A percentile compares a stretch with the other conserved stretches of the same genome.
Conservation (phyloP, 1,140 invertebrate species). For the Stenopsyche tienmushanensis region DNA sequence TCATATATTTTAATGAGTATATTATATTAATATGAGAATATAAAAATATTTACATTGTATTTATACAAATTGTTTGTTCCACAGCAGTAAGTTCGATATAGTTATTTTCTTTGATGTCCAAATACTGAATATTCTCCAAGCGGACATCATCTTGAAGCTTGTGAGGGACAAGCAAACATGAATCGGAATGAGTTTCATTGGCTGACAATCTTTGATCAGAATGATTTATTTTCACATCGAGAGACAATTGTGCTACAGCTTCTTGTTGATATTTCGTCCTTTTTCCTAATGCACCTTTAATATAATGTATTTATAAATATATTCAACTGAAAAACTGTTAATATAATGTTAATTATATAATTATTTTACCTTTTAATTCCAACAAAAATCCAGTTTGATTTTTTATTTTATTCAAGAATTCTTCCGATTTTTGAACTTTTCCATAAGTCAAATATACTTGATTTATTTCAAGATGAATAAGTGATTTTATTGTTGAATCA, state of each 20-base stretch:
- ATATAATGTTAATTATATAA: constrained; percentile 13
- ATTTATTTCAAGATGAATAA: constrained; percentile 73
- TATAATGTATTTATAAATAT: constrained; percentile 10
- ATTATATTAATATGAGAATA: background rate
- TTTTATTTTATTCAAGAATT: constrained; percentile 65
- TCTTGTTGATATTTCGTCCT: constrained; percentile 86
- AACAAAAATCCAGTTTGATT: constrained; percentile 65
- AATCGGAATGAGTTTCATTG: constrained; percentile 50
- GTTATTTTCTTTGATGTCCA: constrained; percentile 58
- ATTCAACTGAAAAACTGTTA: constrained; percentile 24
- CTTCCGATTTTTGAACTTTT: constrained; percentile 66
- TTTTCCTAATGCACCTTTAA: constrained; percentile 77
- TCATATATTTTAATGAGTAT: background rate
- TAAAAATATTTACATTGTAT: constrained; percentile 62
- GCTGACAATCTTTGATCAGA: constrained; percentile 49
- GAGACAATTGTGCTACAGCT: constrained; percentile 75
- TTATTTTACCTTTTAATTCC: constrained; percentile 60
- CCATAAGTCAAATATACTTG: constrained; percentile 75
- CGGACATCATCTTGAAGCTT: constrained; percentile 82
- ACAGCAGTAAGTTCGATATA: constrained; percentile 64
- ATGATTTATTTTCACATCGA: constrained; percentile 62
- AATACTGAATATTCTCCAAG: constrained; percentile 74
- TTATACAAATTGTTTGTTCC: constrained; percentile 78
- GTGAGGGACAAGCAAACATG: constrained; percentile 62
- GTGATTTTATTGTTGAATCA: constrained; percentile 57